Conservation (phyloP, 2,888 invertebrate genomes). For the Hylaea fasciaria region DNA sequence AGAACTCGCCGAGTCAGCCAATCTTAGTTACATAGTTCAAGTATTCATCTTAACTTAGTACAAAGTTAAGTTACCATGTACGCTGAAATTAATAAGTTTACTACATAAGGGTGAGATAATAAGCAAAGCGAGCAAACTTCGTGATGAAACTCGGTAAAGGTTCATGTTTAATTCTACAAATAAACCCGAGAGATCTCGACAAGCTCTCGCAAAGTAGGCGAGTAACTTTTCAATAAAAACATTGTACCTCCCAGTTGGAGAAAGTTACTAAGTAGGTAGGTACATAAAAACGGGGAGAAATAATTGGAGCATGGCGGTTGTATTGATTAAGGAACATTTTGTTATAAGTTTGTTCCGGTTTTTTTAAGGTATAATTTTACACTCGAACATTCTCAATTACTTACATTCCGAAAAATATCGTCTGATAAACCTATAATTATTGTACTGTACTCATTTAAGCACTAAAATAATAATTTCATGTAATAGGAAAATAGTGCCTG, state of each 20-base stretch:
- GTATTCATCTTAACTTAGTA: slow-evolving; percentile 36
- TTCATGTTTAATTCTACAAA: slow-evolving; percentile 36
- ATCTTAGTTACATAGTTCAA: slow-evolving; percentile 28
- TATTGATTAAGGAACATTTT: slow-evolving; percentile 20
- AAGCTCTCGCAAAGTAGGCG: slow-evolving; percentile 24
- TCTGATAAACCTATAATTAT: too few species aligned
- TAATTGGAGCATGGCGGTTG: slow-evolving; percentile 33
- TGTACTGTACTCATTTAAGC: too few species aligned
- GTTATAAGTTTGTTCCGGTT: slow-evolving; percentile 4
- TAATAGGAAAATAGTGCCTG: slow-evolving; percentile 11
- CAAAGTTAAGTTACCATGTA: slow-evolving; percentile 38
- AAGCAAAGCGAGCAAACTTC: slow-evolving; percentile 37
- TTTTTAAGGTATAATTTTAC: too few species aligned
- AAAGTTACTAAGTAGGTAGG: slow-evolving; percentile 23
- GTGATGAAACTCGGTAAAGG: slow-evolving; percentile 33
- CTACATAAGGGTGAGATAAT: slow-evolving; percentile 38
- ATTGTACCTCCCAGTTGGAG: slow-evolving; percentile 18
- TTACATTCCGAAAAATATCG: too few species aligned
- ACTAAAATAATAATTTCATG: neutral
- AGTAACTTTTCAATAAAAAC: slow-evolving; percentile 38
- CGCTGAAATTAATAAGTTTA: slow-evolving; percentile 44
- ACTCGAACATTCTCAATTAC: too few species aligned
- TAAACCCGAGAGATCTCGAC: slow-evolving; percentile 28
- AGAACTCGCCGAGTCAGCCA: slow-evolving; percentile 25
- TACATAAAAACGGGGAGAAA: slow-evolving; percentile 30